These are phyloP conservation scores for Urocynchramus pylzowi DNA, from an alignment of 2,113 vertebrate species.

Conservation along the genomic window DNA sequence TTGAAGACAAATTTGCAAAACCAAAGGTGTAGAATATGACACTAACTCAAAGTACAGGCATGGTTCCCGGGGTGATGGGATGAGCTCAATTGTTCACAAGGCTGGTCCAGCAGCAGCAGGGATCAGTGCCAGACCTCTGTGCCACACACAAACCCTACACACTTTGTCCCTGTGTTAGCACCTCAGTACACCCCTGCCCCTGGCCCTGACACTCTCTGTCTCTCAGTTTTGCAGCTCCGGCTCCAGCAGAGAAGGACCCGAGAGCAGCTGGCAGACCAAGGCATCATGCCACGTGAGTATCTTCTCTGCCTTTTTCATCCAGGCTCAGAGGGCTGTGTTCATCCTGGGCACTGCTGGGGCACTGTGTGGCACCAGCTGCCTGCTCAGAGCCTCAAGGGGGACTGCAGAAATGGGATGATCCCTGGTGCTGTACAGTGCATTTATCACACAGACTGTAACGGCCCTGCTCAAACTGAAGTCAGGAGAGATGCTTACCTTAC, in stretches of 20 bases:
- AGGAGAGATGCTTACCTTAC: not conserved
- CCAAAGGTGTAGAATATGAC: not conserved
- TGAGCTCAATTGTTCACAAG: not conserved
- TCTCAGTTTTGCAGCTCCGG: constrained; percentile 93
- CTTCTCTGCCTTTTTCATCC: not conserved
- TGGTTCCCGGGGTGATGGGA: not conserved
- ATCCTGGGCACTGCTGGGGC: not conserved
- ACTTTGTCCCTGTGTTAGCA: not conserved
- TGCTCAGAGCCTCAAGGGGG: not conserved
- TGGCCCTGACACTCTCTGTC: constrained; percentile 27
- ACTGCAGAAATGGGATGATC: not conserved
- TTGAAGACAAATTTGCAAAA: not conserved
- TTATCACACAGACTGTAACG: not conserved
- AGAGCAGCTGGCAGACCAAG: constrained; percentile 92
- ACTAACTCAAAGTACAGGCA: not conserved
- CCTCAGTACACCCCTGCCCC: not conserved
- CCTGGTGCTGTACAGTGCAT: not conserved
- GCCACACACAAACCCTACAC: not conserved
- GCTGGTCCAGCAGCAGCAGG: not conserved
- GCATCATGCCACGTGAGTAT: constrained; percentile 96
- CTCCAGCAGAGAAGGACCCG: constrained; percentile 96
- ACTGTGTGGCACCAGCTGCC: not conserved
- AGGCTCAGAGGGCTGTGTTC: not conserved
- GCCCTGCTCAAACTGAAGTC: not conserved
- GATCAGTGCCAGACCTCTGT: not conserved